phyloP scores from a whole-genome alignment of 2,797 vertebrate species.

The Chelidonichthys spinosus region DNA sequence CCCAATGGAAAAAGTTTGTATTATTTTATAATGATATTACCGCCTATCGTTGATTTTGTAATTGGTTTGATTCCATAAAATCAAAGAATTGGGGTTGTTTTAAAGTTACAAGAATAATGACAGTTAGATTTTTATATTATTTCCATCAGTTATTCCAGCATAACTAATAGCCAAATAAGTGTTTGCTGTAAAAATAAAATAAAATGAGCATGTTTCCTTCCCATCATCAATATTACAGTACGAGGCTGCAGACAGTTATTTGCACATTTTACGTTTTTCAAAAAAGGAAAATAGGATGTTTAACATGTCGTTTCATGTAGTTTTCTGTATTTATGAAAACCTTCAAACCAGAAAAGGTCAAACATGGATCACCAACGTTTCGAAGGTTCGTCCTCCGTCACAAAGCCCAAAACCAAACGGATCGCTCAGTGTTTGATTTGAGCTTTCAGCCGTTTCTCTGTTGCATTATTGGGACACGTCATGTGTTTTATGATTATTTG shows the following conservation, averaged over 20 bases:
- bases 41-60: too few relatives aligned
- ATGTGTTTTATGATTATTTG: background rate
- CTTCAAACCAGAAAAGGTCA: background rate
- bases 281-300: background rate
- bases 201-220: background rate
- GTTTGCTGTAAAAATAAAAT: too few relatives aligned
- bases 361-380: too few relatives aligned
- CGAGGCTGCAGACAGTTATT: slow-evolving; percentile 2
- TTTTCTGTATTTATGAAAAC: background rate
- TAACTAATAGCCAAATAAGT: too few relatives aligned
- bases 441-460: background rate
- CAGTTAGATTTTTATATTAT: too few relatives aligned
- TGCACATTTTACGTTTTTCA: background rate
- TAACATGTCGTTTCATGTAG: background rate
- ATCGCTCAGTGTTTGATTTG: background rate
- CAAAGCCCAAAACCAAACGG: background rate
- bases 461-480: background rate
- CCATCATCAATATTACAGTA: slow-evolving; percentile 31
- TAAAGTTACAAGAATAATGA: too few relatives aligned
- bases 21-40: too few relatives aligned
- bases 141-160: too few relatives aligned
- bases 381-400: background rate
- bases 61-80: too few relatives aligned
- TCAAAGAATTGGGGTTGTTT: too few relatives aligned
- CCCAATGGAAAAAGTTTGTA: too few relatives aligned